Evolutionary conservation across 2,888 invertebrate genomes (phyloP).

Genomic region (Thecocarcelia acutangulata): DNA sequence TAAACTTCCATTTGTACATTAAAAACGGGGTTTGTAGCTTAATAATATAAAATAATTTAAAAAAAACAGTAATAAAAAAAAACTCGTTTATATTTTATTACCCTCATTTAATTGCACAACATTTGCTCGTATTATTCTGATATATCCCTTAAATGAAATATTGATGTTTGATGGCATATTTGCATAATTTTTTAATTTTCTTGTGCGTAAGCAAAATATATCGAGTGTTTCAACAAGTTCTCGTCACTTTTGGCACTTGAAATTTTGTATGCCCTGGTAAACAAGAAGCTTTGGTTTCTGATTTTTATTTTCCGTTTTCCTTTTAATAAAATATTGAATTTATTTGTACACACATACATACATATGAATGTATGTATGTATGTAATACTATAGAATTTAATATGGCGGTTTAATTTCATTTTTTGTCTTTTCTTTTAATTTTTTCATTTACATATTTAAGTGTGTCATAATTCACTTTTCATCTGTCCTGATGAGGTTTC

Average conservation of each 20-base stretch:
- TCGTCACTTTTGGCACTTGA: constrained; percentile 37
- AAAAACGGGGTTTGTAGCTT: constrained; percentile 13
- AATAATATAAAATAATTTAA: neutral
- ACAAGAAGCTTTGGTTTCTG: constrained; percentile 32
- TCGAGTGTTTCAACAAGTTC: constrained; percentile 26
- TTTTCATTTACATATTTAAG: constrained; percentile 28
- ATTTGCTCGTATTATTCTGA: neutral
- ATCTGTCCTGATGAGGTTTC: constrained; percentile 18
- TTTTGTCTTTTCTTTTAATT: neutral
- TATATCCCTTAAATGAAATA: neutral
- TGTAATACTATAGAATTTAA: constrained; percentile 33
- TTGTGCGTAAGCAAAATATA: neutral
- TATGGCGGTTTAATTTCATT: constrained; percentile 8
- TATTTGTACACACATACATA: too few relatives aligned
- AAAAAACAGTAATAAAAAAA: constrained; percentile 10
- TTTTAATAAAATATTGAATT: neutral
- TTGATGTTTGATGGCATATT: neutral
- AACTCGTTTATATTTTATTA: neutral
- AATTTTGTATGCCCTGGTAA: constrained; percentile 37
- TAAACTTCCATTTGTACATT: constrained; percentile 11
- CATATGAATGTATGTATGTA: too few relatives aligned
- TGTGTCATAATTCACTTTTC: constrained; percentile 61
- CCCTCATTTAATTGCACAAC: constrained; percentile 1
- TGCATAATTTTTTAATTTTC: constrained; percentile 6
- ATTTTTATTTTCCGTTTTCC: neutral